Conservation (phyloP, 2,888 invertebrate species). For the Cryptus armator region DNA sequence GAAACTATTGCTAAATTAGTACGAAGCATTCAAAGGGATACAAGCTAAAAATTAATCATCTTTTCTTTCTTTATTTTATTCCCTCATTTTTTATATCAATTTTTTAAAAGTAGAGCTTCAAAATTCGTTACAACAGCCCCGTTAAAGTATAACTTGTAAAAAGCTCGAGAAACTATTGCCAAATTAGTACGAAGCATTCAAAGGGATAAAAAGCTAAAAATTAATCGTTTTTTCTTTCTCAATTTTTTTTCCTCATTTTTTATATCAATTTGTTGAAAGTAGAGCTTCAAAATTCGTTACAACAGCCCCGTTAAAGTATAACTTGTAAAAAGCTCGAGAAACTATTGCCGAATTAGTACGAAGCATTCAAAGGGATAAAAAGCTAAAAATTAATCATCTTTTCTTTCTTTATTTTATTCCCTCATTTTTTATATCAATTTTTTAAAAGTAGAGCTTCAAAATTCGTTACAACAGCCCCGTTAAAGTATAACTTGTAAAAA, state of each 20-base stretch:
- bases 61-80: not conserved
- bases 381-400: not conserved
- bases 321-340: not conserved
- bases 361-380: not conserved
- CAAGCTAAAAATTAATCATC: not conserved
- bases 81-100: not conserved
- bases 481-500: not conserved
- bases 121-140: not conserved
- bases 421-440: not conserved
- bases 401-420: not conserved
- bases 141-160: not conserved
- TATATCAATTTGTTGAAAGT: not conserved
- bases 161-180: not conserved
- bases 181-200: not conserved
- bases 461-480: not conserved
- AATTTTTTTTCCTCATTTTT: not conserved
- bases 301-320: not conserved
- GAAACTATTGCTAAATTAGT: not conserved
- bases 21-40: not conserved
- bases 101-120: constrained; percentile 3
- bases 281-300: constrained; percentile 26
- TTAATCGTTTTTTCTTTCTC: not conserved
- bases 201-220: not conserved
- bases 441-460: constrained; percentile 2
- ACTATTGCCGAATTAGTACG: not conserved